These are phyloP conservation scores for Synanthedon tipuliformis DNA, from an alignment of 2,888 invertebrate species.

Conservation along the genomic window DNA sequence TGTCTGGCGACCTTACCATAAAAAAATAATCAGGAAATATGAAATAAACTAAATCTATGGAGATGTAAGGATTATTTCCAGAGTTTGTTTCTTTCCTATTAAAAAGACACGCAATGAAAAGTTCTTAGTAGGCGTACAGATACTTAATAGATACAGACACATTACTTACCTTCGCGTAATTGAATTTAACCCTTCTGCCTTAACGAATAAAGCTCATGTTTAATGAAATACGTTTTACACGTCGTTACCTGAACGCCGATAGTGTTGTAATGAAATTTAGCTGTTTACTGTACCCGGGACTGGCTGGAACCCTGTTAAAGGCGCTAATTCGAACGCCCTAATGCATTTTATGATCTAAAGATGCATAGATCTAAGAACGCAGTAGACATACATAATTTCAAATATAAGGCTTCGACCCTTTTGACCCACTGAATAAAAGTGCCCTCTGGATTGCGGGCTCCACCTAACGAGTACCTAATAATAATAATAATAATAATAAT, in stretches of 20 bases:
- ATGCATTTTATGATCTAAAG: constrained; percentile 41
- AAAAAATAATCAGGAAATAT: too few relatives aligned
- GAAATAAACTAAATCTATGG: too few relatives aligned
- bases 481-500: too few relatives aligned
- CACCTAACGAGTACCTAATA: too few relatives aligned
- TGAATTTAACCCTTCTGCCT: not conserved
- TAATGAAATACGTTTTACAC: not conserved
- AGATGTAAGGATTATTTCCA: too few relatives aligned
- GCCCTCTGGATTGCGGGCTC: too few relatives aligned
- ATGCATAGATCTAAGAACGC: constrained; percentile 9
- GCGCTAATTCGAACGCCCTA: constrained; percentile 43
- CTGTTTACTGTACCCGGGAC: constrained; percentile 23
- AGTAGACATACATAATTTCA: constrained; percentile 11
- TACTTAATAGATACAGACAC: not conserved
- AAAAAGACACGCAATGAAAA: too few relatives aligned
- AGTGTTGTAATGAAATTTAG: constrained; percentile 15
- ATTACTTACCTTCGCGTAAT: not conserved
- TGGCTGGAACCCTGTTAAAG: constrained; percentile 28
- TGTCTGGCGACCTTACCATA: too few relatives aligned
- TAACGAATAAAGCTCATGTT: not conserved
- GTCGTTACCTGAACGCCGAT: not conserved
- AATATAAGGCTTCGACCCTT: too few relatives aligned
- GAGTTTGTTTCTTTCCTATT: too few relatives aligned
- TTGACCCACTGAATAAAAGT: too few relatives aligned
- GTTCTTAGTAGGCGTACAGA: too few relatives aligned